phyloP scores from a whole-genome alignment of 1,140 invertebrate genomes.

The Drosophila rhopaloa region DNA sequence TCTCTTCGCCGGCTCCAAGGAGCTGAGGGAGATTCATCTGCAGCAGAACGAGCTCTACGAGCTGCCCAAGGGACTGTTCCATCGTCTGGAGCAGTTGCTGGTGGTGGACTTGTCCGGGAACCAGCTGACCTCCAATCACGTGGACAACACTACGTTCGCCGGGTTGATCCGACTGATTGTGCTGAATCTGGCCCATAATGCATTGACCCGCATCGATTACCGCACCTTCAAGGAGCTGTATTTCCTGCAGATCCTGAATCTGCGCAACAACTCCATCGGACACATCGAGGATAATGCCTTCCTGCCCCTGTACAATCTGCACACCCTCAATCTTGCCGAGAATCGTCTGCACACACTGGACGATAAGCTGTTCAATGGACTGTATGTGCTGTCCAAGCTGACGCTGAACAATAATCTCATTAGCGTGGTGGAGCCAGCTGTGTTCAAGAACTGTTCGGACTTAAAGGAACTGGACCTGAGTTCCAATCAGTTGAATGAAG shows the following conservation, averaged over 20 bases:
- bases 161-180: constrained; percentile 93
- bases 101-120: constrained; percentile 95
- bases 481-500: constrained; percentile 91
- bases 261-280: constrained; percentile 94
- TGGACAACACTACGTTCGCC: constrained; percentile 92
- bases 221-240: constrained; percentile 94
- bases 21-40: constrained; percentile 93
- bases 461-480: constrained; percentile 95
- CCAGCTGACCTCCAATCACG: constrained; percentile 91
- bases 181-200: constrained; percentile 93
- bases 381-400: constrained; percentile 93
- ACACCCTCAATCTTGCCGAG: constrained; percentile 93
- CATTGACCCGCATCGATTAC: constrained; percentile 91
- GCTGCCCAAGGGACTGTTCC: constrained; percentile 92
- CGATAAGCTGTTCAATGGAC: constrained; percentile 92
- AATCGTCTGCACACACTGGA: constrained; percentile 93
- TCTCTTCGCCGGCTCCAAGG: constrained; percentile 90
- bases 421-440: constrained; percentile 90
- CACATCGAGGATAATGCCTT: constrained; percentile 95
- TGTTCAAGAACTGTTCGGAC: constrained; percentile 96
- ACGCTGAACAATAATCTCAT: constrained; percentile 94
- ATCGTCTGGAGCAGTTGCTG: constrained; percentile 92
- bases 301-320: constrained; percentile 93
- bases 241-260: constrained; percentile 93
- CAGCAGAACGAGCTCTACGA: constrained; percentile 92